A percentile compares a stretch with the other conserved stretches of the same genome.
These are phyloP conservation scores for Tetrax tetrax DNA, from an alignment of 2,113 vertebrate species.

Conservation along the genomic window DNA sequence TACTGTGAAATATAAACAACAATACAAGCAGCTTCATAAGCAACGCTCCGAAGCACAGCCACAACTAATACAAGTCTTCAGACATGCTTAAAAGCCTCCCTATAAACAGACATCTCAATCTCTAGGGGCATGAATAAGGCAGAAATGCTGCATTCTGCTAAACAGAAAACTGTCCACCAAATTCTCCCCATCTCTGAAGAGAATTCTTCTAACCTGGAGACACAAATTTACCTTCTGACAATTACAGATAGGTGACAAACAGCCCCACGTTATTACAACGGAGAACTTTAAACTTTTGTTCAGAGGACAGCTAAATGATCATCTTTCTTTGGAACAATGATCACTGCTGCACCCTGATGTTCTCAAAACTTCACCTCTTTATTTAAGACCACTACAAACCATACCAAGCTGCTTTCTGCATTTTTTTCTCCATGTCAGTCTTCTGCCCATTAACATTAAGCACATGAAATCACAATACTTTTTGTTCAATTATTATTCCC, in stretches of 20 bases:
- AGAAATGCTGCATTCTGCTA: background rate
- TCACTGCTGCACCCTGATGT: background rate
- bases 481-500: background rate
- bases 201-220: background rate
- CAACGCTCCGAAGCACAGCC: background rate
- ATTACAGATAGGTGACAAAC: background rate
- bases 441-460: background rate
- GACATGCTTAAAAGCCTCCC: background rate
- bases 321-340: background rate
- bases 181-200: background rate
- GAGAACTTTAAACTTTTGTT: background rate
- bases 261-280: background rate
- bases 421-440: background rate
- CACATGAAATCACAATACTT: background rate
- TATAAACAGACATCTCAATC: background rate
- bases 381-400: background rate
- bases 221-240: background rate
- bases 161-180: background rate
- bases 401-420: background rate
- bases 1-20: conserved; percentile 44
- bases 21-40: background rate
- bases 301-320: background rate
- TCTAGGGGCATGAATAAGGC: background rate
- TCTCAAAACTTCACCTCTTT: background rate
- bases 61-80: background rate